phyloP scores from a whole-genome alignment of 2,797 vertebrate species.

The Chloroceryle inda region DNA sequence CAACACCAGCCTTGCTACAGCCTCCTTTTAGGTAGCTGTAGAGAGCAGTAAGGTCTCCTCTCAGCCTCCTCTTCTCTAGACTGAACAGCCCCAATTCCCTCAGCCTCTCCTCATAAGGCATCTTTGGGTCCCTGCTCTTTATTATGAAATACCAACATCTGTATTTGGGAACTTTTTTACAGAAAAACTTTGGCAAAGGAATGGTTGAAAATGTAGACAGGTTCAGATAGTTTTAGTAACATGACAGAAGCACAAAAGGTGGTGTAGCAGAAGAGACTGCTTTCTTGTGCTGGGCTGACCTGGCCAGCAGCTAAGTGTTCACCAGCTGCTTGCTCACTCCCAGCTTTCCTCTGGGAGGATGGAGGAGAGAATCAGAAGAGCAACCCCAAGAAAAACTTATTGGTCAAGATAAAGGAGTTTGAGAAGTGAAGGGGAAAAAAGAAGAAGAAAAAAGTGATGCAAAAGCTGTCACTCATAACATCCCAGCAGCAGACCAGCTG shows the following conservation, averaged over 20 bases:
- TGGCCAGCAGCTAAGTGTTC: fast-evolving
- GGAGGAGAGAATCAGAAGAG: background rate
- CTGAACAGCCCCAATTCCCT: too few species aligned
- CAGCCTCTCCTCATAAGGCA: too few species aligned
- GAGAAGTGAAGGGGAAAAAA: background rate
- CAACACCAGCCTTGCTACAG: too few species aligned
- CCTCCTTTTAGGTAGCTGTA: too few species aligned
- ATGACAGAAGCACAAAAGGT: background rate
- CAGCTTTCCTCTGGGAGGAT: fast-evolving
- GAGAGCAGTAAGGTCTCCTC: too few species aligned
- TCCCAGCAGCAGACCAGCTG: background rate
- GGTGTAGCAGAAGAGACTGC: background rate
- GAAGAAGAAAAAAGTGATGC: background rate
- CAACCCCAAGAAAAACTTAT: background rate
- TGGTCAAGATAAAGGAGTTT: background rate
- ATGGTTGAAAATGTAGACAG: background rate
- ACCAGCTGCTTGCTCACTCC: background rate
- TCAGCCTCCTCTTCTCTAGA: too few species aligned
- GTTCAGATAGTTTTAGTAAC: background rate
- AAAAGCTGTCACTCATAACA: fast-evolving
- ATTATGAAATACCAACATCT: background rate
- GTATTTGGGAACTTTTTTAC: background rate
- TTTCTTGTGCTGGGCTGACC: background rate
- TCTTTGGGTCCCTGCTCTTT: background rate
- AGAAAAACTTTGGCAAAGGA: background rate